Evolutionary conservation across 2,888 invertebrate genomes (phyloP), one percentile per base, ranked within the genome.

Genomic region (Euzophera pinguis): DNA sequence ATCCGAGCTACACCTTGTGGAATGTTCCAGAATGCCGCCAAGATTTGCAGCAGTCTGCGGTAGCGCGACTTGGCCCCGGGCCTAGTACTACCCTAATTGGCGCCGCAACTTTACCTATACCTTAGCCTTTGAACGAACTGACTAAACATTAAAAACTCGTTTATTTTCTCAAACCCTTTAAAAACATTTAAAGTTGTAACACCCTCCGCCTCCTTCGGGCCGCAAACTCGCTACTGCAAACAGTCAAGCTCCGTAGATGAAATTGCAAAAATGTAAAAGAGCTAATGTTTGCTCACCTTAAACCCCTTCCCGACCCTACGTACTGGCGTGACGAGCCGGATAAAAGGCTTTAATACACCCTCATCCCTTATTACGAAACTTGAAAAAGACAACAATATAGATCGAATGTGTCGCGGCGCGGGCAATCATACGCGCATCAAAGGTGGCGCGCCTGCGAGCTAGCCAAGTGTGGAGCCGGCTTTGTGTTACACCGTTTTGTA

Each of bases 281-380:
- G 89, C 86, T 90, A 88, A 89, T 89, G 89, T 90, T 90, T 90
- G 85, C 84, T 78, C 88, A 89, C 90, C 89, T 90, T 87, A 84
- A 88, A 88, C 89, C 89, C 85, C 85, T 89, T 87, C 85, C 80
- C 84, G 79, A 84, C 86, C 89, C 87, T 82, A 80, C 78, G 80
- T 71, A 67, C 79, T 78, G 73, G 85, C 87, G 89, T 89, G 89
- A 90, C 89, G 90, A 90, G 88, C 87, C 82, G 89, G 89, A 89
- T 90, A 89, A 90, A 90, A 89, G 89, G 89, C 90, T 90, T 90
- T 90, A 90, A 90, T 90, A 90, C 89, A 90, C 89, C 89, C 90
- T 89, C 89, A 89, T 87, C 88, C 88, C 90, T 90, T 90, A 90
- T 90, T 90, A 90, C 89, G 85, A 88, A 89, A 90, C 89, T 90